Evolutionary conservation across 2,797 vertebrate species (phyloP).

Genomic region (Decapterus maruadsi): DNA sequence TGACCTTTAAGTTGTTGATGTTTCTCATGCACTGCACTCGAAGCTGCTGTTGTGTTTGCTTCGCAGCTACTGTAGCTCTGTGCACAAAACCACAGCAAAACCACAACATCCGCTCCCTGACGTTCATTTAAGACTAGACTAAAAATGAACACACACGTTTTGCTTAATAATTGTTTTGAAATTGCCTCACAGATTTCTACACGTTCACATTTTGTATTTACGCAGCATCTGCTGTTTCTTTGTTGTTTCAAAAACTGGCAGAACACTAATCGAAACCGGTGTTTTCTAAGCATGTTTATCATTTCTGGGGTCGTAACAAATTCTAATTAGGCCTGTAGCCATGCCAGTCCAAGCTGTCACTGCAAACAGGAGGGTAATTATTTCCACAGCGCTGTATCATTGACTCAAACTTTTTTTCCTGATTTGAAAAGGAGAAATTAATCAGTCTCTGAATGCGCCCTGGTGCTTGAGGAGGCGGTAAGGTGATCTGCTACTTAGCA

Average conservation of each 20-base stretch:
- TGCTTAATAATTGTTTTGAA: conserved; percentile 14
- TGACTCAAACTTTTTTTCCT: conserved; percentile 58
- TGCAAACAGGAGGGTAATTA: conserved; percentile 60
- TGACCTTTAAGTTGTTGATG: conserved; percentile 65
- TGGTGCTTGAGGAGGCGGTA: conserved; percentile 43
- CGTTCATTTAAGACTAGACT: neutral
- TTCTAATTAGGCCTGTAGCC: conserved; percentile 53
- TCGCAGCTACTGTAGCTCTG: conserved; percentile 17
- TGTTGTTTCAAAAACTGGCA: conserved; percentile 23
- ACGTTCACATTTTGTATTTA: conserved; percentile 6
- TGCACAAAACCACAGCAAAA: conserved; percentile 1
- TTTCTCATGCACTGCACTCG: conserved; percentile 33
- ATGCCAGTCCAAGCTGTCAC: conserved; percentile 31
- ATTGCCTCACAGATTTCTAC: conserved; percentile 21
- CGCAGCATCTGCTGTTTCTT: conserved; percentile 21
- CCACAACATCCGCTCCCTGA: neutral
- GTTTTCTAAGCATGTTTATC: conserved; percentile 42
- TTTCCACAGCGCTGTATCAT: conserved; percentile 50
- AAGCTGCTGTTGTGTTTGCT: conserved; percentile 31
- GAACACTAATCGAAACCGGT: conserved; percentile 39
- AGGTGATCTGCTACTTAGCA: conserved; percentile 53
- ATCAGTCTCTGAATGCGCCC: conserved; percentile 42
- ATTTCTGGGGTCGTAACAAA: conserved; percentile 59
- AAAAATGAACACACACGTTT: neutral
- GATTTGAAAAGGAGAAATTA: conserved; percentile 41